Base-by-base conservation (phyloP, 1,140 invertebrate genomes). In the Drosophila tsacasi region DNA sequence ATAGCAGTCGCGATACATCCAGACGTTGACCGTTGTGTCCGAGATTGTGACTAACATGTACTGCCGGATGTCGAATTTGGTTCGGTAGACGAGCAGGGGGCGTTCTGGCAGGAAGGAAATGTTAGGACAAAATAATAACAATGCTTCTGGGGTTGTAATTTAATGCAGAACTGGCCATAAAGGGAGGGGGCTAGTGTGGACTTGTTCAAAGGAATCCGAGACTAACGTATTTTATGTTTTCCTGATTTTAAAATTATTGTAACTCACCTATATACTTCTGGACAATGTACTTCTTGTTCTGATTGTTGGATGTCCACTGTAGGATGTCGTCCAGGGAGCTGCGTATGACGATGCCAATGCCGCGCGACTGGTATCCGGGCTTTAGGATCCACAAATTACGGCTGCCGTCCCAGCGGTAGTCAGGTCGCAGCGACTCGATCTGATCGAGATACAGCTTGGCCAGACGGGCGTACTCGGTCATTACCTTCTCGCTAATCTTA, bases 371-470 rank as follows among this genome's bases (percentile, higher is more conserved):
- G 72, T 97, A 95, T 6, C 96, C 97, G 1, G 98, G 98, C 93
- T 99, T 99, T 17, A 98, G 94, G 69, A 99, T 98, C 98, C 98
- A 99, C 60, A 98, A 95, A 93, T 98, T 98, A 76, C 95, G 95
- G 50, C 94, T 94, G 5, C 97, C 97, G 93, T 98, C 98, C 91
- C 91, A 92, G 15, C 84, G 63, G 37, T 68, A 92, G 30, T 92
- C 91, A 5, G 58, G 60, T 92, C 71, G 96, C 92, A 92, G 96
- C 95, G 17, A 95, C 95, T 93, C 96, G 95, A 86, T 94, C 93
- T 72, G 93, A 93, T 80, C 94, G 91, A 73, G 97, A 93, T 87
- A 95, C 93, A 87, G 55, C n/a, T 97, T 86, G 23, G 95, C 93
- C 62, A 94, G 93, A 54, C 94, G 94, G 1, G 94, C 94, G 79